Conservation (phyloP, 2,888 invertebrate genomes). For the Hemicrepidius hirtus region DNA sequence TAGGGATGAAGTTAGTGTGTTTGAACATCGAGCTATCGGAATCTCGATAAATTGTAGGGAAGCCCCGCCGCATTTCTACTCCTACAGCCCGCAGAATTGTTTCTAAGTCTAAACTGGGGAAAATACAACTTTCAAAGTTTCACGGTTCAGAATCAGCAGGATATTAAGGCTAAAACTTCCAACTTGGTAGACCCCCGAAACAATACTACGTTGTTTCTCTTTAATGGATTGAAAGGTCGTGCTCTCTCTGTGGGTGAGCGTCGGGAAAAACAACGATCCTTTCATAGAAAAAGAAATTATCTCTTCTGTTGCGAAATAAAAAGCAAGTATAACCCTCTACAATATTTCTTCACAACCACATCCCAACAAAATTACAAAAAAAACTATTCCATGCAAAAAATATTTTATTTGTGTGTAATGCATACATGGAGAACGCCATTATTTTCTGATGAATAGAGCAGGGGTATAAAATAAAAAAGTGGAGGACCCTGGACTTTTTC, state of each 20-base stretch:
- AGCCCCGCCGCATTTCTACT: constrained; percentile 44
- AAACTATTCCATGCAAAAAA: no score
- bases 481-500: no score
- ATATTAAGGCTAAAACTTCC: constrained; percentile 50
- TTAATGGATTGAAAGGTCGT: constrained; percentile 48
- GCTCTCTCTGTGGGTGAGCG: constrained; percentile 31
- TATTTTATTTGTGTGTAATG: no score
- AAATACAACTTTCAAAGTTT: constrained; percentile 52
- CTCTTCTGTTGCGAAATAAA: constrained; percentile 23
- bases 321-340: no score
- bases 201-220: constrained; percentile 44
- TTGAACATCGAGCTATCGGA: constrained; percentile 52
- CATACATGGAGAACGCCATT: no score
- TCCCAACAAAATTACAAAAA: no score
- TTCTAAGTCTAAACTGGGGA: constrained; percentile 50
- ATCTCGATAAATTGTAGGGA: constrained; percentile 50
- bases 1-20: constrained; percentile 50
- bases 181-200: constrained; percentile 48
- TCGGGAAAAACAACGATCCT: constrained; percentile 29
- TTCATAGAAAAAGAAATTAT: constrained; percentile 27
- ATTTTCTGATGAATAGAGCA: no score
- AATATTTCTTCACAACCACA: no score
- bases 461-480: no score
- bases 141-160: constrained; percentile 49
- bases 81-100: constrained; percentile 51